Conservation (phyloP, 2,888 invertebrate species). For the Drosophila paranaensis region DNA sequence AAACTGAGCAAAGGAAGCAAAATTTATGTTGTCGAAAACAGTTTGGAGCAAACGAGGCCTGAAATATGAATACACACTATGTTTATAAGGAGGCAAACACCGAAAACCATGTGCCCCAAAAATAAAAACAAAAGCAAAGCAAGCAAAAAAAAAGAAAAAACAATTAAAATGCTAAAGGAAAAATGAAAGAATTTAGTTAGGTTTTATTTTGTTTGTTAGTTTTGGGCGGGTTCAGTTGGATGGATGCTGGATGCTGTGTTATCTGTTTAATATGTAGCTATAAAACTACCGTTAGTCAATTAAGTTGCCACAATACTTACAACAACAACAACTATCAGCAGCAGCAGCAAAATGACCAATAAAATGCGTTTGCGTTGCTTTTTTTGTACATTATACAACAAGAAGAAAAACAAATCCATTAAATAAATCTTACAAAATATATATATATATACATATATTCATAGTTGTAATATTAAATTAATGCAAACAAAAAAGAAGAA, state of each 20-base stretch:
- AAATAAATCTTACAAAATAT: constrained; percentile 13
- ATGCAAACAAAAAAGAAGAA: constrained; percentile 23
- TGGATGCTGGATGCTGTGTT: constrained; percentile 39
- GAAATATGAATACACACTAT: constrained; percentile 5
- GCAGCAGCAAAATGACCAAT: constrained; percentile 32
- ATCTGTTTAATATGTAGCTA: constrained; percentile 55
- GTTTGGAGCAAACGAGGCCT: constrained; percentile 38
- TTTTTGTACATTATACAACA: constrained; percentile 56
- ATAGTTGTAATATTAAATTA: constrained; percentile 52
- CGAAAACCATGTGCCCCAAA: constrained; percentile 11
- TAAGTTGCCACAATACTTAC: constrained; percentile 78
- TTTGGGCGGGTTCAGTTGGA: constrained; percentile 24
- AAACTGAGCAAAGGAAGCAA: neutral
- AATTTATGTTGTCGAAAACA: constrained; percentile 36
- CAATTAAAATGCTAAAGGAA: constrained; percentile 31
- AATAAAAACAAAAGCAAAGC: constrained; percentile 3
- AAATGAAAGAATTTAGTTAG: constrained; percentile 36
- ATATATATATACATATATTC: constrained; percentile 20
- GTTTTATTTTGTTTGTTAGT: constrained; percentile 7
- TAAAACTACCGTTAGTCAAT: constrained; percentile 69
- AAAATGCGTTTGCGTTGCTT: constrained; percentile 46
- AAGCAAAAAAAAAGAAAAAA: constrained; percentile 19
- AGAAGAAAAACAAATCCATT: constrained; percentile 30
- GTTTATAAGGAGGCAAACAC: neutral
- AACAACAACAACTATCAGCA: constrained; percentile 23